Percentiles rank a stretch among this genome's conserved stretches.
These are phyloP conservation scores for Dichetophora obliterata DNA, from an alignment of 2,888 invertebrate species.

Conservation along the genomic window DNA sequence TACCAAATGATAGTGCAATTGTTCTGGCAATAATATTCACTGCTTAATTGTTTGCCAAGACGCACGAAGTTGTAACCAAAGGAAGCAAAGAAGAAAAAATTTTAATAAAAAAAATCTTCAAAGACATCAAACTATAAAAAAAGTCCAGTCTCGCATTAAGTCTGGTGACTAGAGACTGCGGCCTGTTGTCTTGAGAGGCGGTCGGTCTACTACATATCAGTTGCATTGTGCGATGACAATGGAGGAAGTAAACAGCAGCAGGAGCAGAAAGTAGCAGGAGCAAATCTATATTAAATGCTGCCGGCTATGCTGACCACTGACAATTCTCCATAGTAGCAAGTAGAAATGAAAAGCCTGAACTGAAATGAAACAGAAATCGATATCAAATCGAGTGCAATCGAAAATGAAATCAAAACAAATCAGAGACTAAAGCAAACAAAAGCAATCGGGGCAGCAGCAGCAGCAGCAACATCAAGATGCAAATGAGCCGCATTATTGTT, in stretches of 20 bases:
- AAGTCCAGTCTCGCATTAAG: neutral
- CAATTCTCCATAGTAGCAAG: neutral
- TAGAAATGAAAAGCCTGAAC: neutral
- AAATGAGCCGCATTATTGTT: slow-evolving; percentile 14
- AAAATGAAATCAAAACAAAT: slow-evolving; percentile 21
- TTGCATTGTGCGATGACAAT: slow-evolving; percentile 17
- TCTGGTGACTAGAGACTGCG: neutral
- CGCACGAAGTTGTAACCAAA: neutral
- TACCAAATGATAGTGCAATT: neutral
- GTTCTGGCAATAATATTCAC: slow-evolving; percentile 1
- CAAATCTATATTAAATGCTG: slow-evolving; percentile 19
- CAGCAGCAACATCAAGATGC: neutral
- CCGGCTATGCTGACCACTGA: neutral
- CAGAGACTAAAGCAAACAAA: neutral
- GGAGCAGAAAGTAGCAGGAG: neutral
- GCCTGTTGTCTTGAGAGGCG: neutral
- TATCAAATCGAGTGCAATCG: slow-evolving; percentile 1
- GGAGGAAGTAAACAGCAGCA: slow-evolving; percentile 4
- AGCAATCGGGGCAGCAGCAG: slow-evolving; percentile 2
- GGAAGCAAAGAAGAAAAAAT: neutral
- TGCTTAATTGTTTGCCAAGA: slow-evolving; percentile 9
- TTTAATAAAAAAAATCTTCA: neutral
- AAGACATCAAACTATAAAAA: neutral
- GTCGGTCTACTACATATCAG: neutral
- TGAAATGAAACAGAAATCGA: neutral